These are phyloP conservation scores for Drosophila nigricruria DNA, from an alignment of 2,888 invertebrate species.

Conservation along the genomic window DNA sequence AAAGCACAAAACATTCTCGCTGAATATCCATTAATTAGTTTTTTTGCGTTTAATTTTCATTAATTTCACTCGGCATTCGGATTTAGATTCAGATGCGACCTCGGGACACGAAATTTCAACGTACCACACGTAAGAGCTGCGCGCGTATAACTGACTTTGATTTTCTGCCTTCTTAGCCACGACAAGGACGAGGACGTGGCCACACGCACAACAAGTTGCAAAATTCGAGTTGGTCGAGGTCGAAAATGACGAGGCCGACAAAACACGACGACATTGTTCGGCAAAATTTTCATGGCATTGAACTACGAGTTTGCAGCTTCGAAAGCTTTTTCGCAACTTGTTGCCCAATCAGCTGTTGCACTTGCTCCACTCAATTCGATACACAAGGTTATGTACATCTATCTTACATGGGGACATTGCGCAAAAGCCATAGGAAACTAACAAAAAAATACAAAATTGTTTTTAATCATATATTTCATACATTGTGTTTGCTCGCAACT, in stretches of 20 bases:
- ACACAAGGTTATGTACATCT: conserved; percentile 2
- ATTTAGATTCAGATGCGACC: conserved; percentile 7
- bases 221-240: conserved; percentile 61
- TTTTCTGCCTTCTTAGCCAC: conserved; percentile 53
- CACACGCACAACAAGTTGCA: conserved; percentile 79
- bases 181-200: conserved; percentile 31
- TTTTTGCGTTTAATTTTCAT: conserved; percentile 42
- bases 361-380: conserved; percentile 18
- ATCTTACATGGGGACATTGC: conserved; percentile 13
- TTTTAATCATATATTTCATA: not conserved
- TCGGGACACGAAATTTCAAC: conserved; percentile 16
- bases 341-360: conserved; percentile 84
- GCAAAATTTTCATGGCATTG: conserved; percentile 68
- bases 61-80: conserved; percentile 33
- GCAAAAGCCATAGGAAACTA: conserved; percentile 8
- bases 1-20: conserved; percentile 13
- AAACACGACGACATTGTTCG: conserved; percentile 32
- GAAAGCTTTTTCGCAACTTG: conserved; percentile 84
- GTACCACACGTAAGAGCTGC: conserved; percentile 69
- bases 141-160: conserved; percentile 75
- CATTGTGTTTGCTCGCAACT: too few relatives aligned
- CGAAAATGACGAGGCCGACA: conserved; percentile 35
- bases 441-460: too few relatives aligned
- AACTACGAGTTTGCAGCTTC: conserved; percentile 63
- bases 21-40: conserved; percentile 24